Base-by-base conservation (phyloP, 2,113 vertebrate species). In the Telmatochromis sp. region DNA sequence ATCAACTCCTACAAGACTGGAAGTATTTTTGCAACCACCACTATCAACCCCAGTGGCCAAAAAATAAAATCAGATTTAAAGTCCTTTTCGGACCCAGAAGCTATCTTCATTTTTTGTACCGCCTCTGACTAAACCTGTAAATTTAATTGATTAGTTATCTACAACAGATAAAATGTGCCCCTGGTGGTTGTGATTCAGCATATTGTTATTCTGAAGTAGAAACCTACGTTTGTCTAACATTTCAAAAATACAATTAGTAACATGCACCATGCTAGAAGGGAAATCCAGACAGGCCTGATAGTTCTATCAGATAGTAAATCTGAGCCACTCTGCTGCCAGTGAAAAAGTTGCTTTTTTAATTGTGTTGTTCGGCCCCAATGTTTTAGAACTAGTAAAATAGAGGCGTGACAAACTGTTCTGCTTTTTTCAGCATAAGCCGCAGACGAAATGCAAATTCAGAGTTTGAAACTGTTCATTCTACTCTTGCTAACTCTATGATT, bases 401-500 rank as follows among this genome's bases (percentile, higher is more conserved):
- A 28, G 35, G n/a, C 11, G 14, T 4, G 5, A 21, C 13, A 28
- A 49, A 33, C 3, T 26, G 7, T 12, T 49, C 45, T 70, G 28
- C 47, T 45, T 49, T 23, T 35, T 37, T 15, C 19, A 54, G 19
- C 31, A 83, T 63, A 55, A 79, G 21, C 23, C 21, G 10, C 70
- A 82, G 31, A 47, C 53, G 3, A 60, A 84, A 28, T 55, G 31
- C 33, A 53, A 57, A 68, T 51, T 73, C 31, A 84, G 23, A 70
- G 15, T 70, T 49, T 17, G 31, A 86, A 63, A 70, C 13, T 54
- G 51, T 88, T 35, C 94, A 92, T 95, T 95, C 95, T 95, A 94
- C 94, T 94, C 94, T 88, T 91, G 51, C 94, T 95, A 92, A 93
- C 93, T 89, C 93, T 94, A 90, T 90, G 84, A 91, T 90, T 91